Conservation (phyloP, 2,888 invertebrate species). For the Chydorus sphaericus region DNA sequence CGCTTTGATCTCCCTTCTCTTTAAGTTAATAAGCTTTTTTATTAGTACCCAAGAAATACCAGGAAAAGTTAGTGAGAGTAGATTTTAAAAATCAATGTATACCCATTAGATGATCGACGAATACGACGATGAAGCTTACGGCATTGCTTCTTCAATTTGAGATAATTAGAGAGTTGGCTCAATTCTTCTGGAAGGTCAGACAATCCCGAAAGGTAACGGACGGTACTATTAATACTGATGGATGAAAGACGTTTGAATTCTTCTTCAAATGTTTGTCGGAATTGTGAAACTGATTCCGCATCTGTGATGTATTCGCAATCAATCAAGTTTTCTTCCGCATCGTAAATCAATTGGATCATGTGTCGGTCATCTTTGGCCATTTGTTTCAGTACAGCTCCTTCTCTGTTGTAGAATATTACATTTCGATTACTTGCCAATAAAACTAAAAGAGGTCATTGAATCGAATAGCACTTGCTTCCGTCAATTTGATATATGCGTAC, state of each 20-base stretch:
- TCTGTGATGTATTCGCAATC: constrained; percentile 52
- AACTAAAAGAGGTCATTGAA: too few species aligned
- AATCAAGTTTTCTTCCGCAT: constrained; percentile 40
- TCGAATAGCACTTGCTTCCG: too few species aligned
- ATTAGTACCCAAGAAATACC: too few species aligned
- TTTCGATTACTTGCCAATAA: too few species aligned
- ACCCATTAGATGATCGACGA: constrained; percentile 15
- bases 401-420: constrained; percentile 36
- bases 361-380: constrained; percentile 50
- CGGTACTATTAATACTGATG: constrained; percentile 35
- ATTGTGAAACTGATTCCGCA: constrained; percentile 37
- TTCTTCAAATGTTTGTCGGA: constrained; percentile 24
- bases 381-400: constrained; percentile 45
- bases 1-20: constrained; percentile 16
- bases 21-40: too few species aligned
- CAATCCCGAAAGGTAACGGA: constrained; percentile 37
- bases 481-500: too few species aligned
- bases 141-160: constrained; percentile 41
- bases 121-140: constrained; percentile 29
- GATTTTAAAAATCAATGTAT: background rate
- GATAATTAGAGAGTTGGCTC: constrained; percentile 43
- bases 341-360: constrained; percentile 52
- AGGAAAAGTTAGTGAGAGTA: too few species aligned
- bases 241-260: background rate
- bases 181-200: constrained; percentile 36